Evolutionary conservation across 2,797 vertebrate genomes (phyloP), one percentile per base, ranked within the genome.

Genomic region (Pipistrellus pipistrellus): DNA sequence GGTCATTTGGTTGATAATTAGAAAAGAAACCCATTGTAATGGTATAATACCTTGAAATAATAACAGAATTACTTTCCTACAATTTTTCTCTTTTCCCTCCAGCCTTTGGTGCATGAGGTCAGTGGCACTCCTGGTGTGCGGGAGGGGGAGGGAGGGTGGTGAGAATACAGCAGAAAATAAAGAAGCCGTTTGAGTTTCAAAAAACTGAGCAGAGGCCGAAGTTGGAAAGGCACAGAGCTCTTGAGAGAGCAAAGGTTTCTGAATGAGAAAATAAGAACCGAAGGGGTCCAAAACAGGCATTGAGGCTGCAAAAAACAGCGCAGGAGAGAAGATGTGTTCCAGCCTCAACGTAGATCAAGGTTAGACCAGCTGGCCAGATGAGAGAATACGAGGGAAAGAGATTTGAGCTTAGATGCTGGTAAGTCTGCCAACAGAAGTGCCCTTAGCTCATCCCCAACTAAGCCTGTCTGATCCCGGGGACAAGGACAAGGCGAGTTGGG

Each of bases 191-290:
- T 66, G 76, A 71, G 38, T 89, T 91, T 69, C 82, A 77, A 53
- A 86, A 84, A 92, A 92, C 77, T 87, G 68, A 91, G 18, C 73
- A 90, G 57, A 93, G 48, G 88, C 82, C 88, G 76, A 94, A 95
- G 85, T 90, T 84, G 75, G 91, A 84, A 92, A 94, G 73, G 35
- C 53, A n/a, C n/a, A 10, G 73, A 68, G 78, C 30, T 92, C 89
- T 88, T 62, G 53, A 88, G 73, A 92, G 41, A 88, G 75, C 80
- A 85, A 73, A 88, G 11, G 17, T 83, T 88, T 78, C 75, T 73
- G 55, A 20, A 17, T 51, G 13, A 81, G 35, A 66, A 25, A 57
- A 82, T 84, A 53, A 90, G 48, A 85, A 77, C 6, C 6, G 71
- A 77, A 68, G 57, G 51, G 9, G 2, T 46, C 13, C 4, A 3